Conservation (phyloP, 2,888 invertebrate genomes). For the Tachina fera region DNA sequence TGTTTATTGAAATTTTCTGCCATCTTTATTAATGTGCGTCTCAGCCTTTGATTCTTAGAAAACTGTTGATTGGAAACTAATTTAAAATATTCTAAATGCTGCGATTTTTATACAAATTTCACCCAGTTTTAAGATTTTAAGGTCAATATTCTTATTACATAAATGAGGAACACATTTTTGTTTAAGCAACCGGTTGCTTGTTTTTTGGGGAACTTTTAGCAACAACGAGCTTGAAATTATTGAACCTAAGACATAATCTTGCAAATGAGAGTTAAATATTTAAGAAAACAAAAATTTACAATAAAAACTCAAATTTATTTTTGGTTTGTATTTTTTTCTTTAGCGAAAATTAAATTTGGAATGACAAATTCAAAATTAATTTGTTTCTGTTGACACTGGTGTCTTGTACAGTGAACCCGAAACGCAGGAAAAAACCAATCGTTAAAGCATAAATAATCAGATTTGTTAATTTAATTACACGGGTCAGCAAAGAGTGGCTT, state of each 20-base stretch:
- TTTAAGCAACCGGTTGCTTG: conserved; percentile 29
- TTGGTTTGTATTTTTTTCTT: not conserved
- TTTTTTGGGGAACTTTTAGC: not conserved
- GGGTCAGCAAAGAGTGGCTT: not conserved
- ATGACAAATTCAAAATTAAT: not conserved
- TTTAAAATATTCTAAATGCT: not conserved
- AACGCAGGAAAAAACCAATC: not conserved
- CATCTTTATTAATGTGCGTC: conserved; percentile 46
- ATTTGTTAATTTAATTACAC: conserved; percentile 15
- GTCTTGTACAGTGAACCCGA: conserved; percentile 38
- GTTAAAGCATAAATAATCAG: conserved; percentile 22
- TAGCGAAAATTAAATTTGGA: not conserved
- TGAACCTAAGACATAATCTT: not conserved
- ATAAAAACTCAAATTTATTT: not conserved
- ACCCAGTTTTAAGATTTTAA: conserved; percentile 3
- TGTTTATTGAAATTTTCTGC: conserved; percentile 27
- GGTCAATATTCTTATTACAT: conserved; percentile 8
- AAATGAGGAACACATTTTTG: conserved; percentile 12
- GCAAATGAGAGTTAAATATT: not conserved
- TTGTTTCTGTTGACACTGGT: not conserved
- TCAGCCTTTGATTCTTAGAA: conserved; percentile 15
- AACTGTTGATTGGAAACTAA: conserved; percentile 31
- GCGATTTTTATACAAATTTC: conserved; percentile 55
- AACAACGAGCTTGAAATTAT: not conserved
- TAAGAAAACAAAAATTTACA: conserved; percentile 7